phyloP scores from a whole-genome alignment of 2,888 invertebrate genomes.

The Nyleta sp. region DNA sequence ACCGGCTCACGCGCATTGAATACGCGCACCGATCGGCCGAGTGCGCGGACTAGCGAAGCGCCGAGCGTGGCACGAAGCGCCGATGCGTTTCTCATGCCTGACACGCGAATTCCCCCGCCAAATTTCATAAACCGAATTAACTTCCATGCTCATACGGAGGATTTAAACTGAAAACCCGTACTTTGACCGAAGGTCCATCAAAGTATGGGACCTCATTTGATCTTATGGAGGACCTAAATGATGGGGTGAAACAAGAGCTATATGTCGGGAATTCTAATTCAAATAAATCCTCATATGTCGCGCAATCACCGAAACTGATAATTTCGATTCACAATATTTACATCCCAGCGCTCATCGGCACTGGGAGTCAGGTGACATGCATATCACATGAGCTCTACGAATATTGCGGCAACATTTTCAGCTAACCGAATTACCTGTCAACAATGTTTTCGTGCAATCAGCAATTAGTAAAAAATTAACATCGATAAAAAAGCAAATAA shows the following conservation, averaged over 20 bases:
- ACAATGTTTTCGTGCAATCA: neutral
- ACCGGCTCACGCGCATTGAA: too few species aligned
- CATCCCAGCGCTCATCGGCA: conserved; percentile 10
- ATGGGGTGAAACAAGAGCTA: neutral
- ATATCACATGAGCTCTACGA: conserved; percentile 4
- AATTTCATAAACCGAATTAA: neutral
- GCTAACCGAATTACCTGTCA: neutral
- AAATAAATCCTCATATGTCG: neutral
- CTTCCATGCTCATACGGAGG: neutral
- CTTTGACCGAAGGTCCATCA: neutral
- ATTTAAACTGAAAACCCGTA: conserved; percentile 1
- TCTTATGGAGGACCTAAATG: conserved; percentile 5
- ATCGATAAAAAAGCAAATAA: neutral
- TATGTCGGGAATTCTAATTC: neutral
- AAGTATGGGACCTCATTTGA: neutral
- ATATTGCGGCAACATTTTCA: neutral
- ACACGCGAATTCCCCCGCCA: neutral
- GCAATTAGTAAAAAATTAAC: conserved; percentile 7
- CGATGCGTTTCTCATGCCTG: neutral
- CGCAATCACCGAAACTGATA: neutral
- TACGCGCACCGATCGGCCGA: too few species aligned
- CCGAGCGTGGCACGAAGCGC: too few species aligned
- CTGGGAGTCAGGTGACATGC: conserved; percentile 5
- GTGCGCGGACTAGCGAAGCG: too few species aligned
- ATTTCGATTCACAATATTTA: neutral